phyloP scores from a whole-genome alignment of 1,140 invertebrate genomes.

The Lepidotrigona ventralis region DNA sequence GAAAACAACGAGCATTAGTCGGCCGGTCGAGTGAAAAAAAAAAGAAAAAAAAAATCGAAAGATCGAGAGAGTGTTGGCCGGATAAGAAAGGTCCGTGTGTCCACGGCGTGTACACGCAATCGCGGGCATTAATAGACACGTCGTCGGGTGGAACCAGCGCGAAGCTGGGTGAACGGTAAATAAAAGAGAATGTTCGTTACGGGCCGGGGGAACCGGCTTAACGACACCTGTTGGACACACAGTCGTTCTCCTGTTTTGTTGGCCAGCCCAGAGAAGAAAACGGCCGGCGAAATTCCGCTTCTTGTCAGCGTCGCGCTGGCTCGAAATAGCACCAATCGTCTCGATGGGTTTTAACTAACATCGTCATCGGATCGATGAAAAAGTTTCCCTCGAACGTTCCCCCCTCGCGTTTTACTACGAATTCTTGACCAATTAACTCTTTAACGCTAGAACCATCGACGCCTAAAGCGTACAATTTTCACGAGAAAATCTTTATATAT shows the following conservation, averaged over 20 bases:
- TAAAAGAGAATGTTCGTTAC: slow-evolving; percentile 45
- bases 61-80: background rate
- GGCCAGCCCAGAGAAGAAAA: slow-evolving; percentile 20
- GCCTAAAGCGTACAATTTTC: no score
- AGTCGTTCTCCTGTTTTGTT: slow-evolving; percentile 37
- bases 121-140: slow-evolving; percentile 21
- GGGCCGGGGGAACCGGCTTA: slow-evolving; percentile 28
- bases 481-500: no score
- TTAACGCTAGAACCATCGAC: no score
- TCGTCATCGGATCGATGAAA: no score
- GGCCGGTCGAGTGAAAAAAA: background rate
- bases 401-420: no score
- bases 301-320: slow-evolving; percentile 1
- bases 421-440: background rate
- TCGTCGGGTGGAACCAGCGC: slow-evolving; percentile 2
- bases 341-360: background rate
- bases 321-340: background rate
- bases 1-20: background rate
- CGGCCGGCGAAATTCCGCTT: slow-evolving; percentile 27
- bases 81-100: slow-evolving; percentile 15
- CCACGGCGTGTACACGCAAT: background rate
- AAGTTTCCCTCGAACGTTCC: no score
- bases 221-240: slow-evolving; percentile 41
- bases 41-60: background rate
- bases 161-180: slow-evolving; percentile 31